Percentiles rank a stretch among this genome's conserved stretches.
Evolutionary conservation across 2,888 invertebrate species (phyloP).

Genomic region (Pyralis farinalis): DNA sequence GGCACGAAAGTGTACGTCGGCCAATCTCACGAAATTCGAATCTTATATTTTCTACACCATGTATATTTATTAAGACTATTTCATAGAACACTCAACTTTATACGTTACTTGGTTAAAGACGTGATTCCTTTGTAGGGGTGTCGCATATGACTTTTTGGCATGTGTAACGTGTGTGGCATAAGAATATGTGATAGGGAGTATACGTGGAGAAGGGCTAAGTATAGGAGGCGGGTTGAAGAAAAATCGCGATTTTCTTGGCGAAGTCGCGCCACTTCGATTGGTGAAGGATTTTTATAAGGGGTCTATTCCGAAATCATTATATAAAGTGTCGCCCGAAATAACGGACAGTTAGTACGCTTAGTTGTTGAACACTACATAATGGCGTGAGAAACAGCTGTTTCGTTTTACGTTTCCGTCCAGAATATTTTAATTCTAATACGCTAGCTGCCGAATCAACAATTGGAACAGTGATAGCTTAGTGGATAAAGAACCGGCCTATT

Average conservation of each 20-base stretch:
- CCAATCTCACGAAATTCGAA: constrained; percentile 6
- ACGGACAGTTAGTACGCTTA: too few species aligned
- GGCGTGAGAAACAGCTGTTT: too few species aligned
- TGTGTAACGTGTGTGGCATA: not conserved
- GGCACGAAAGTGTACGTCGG: constrained; percentile 1
- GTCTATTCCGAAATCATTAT: too few species aligned
- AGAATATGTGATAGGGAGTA: constrained; percentile 29
- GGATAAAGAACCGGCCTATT: too few species aligned
- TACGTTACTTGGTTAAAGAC: not conserved
- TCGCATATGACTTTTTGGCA: not conserved
- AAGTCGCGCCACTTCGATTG: constrained; percentile 51
- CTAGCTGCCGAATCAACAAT: too few species aligned
- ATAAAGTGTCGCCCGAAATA: too few species aligned
- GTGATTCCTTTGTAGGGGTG: not conserved
- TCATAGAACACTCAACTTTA: not conserved
- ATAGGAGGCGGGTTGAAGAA: constrained; percentile 41
- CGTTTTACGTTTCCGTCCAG: too few species aligned
- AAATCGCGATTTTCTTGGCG: constrained; percentile 45
- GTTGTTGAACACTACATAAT: too few species aligned
- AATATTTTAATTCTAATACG: too few species aligned
- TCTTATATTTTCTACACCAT: not conserved
- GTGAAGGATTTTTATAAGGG: constrained; percentile 24
- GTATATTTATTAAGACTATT: not conserved
- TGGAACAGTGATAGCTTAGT: too few species aligned
- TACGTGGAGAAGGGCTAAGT: constrained; percentile 29